Conservation (phyloP, 2,888 invertebrate genomes). For the Lomographa bimaculata region DNA sequence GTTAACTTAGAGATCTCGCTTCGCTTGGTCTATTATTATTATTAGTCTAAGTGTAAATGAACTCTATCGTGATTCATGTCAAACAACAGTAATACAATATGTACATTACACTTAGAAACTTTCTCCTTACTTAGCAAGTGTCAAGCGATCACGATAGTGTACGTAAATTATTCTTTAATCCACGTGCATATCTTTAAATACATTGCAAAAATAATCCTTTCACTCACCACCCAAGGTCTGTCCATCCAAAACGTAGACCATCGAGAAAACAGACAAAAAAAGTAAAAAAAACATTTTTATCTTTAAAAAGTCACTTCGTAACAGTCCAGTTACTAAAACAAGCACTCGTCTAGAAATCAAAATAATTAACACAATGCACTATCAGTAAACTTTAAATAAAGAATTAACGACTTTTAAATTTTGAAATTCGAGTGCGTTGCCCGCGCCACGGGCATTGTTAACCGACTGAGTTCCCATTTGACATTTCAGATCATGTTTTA, state of each 20-base stretch:
- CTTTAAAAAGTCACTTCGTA: slow-evolving; percentile 8
- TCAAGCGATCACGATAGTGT: no score
- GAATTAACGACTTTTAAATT: slow-evolving; percentile 15
- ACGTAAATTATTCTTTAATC: no score
- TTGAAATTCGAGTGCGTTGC: slow-evolving; percentile 28
- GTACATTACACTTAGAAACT: slow-evolving; percentile 26
- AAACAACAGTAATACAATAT: no score
- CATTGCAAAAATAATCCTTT: slow-evolving; percentile 55
- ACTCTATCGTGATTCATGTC: no score
- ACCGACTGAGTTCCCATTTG: slow-evolving; percentile 39
- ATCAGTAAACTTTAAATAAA: slow-evolving; percentile 5
- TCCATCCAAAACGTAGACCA: slow-evolving; percentile 57
- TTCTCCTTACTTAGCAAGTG: slow-evolving; percentile 34
- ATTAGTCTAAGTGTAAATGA: slow-evolving; percentile 1
- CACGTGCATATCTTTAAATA: slow-evolving; percentile 15
- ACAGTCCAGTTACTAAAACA: slow-evolving; percentile 5
- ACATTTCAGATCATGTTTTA: slow-evolving; percentile 33
- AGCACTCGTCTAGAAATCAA: slow-evolving; percentile 1
- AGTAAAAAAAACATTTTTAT: slow-evolving; percentile 55
- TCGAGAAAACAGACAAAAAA: slow-evolving; percentile 45
- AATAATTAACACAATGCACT: slow-evolving; percentile 11
- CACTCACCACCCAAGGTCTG: slow-evolving; percentile 77
- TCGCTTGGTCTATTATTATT: no score
- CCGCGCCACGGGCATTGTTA: slow-evolving; percentile 43
- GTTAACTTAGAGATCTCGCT: no score